Evolutionary conservation across 2,113 vertebrate species (phyloP).

Genomic region (Phocoena sinus): DNA sequence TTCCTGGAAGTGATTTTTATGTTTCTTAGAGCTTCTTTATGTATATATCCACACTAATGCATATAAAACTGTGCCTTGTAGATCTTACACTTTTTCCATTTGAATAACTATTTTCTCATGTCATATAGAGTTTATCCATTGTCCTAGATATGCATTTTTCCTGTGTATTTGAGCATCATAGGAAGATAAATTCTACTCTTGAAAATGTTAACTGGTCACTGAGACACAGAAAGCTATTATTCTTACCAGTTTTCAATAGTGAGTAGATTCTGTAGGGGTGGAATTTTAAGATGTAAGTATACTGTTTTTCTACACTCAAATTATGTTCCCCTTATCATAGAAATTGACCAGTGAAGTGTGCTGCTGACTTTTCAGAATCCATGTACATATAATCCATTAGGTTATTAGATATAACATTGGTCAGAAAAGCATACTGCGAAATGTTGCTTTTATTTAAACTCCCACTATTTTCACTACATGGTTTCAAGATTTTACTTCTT

Average conservation of each 20-base stretch:
- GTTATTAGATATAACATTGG: constrained; percentile 32
- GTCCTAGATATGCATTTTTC: constrained; percentile 17
- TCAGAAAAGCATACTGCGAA: constrained; percentile 50
- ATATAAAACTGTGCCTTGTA: no score
- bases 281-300: constrained; percentile 39
- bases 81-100: no score
- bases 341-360: constrained; percentile 29
- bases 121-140: constrained; percentile 56
- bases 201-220: constrained; percentile 38
- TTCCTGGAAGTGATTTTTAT: no score
- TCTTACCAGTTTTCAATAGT: constrained; percentile 45
- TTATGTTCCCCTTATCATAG: background rate
- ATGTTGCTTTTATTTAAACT: background rate
- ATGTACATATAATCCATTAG: constrained; percentile 41
- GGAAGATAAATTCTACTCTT: constrained; percentile 62
- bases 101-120: background rate
- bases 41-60: no score
- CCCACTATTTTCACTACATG: background rate
- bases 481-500: constrained; percentile 29
- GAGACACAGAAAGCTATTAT: constrained; percentile 60
- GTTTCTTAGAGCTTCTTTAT: no score
- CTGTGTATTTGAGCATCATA: background rate
- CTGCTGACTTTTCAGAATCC: constrained; percentile 29
- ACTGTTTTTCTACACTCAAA: constrained; percentile 21
- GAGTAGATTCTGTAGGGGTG: constrained; percentile 28